phyloP scores from a whole-genome alignment of 2,797 vertebrate species.

The Novumbra hubbsi region DNA sequence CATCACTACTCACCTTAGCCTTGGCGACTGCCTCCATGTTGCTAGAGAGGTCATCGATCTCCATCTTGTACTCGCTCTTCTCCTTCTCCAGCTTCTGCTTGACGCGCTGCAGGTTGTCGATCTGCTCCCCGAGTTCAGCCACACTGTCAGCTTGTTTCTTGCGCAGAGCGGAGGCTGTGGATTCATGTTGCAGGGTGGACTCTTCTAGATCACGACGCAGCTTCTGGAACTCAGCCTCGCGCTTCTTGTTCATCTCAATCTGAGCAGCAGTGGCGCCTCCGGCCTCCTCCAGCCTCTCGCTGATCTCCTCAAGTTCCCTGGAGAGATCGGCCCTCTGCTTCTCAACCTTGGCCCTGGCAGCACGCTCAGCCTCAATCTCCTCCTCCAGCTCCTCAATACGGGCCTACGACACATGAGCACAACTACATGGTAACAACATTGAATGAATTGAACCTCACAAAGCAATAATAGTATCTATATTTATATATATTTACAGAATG shows the following conservation, averaged over 20 bases:
- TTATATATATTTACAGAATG: too few species aligned
- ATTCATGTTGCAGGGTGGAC: constrained; percentile 1
- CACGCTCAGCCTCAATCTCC: constrained; percentile 72
- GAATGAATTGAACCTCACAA: too few species aligned
- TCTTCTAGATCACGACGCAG: constrained; percentile 12
- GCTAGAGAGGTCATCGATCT: background rate
- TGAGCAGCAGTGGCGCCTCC: constrained; percentile 10
- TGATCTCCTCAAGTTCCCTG: constrained; percentile 4
- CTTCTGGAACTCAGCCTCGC: constrained; percentile 13
- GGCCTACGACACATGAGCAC: background rate
- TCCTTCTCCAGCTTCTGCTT: constrained; percentile 6
- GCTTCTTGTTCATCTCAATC: constrained; percentile 13
- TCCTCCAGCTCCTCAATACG: constrained; percentile 35
- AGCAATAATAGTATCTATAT: too few species aligned
- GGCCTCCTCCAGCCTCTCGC: constrained; percentile 3
- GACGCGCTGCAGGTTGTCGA: background rate
- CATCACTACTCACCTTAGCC: background rate
- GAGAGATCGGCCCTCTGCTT: background rate
- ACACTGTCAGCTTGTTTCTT: too few species aligned
- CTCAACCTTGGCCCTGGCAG: constrained; percentile 52
- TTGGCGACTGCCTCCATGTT: constrained; percentile 2
- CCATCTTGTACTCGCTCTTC: constrained; percentile 4
- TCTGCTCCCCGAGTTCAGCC: too few species aligned
- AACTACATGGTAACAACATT: too few species aligned
- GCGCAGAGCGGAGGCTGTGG: background rate